Evolutionary conservation across 2,113 vertebrate species (phyloP).

Genomic region (Smithornis capensis): DNA sequence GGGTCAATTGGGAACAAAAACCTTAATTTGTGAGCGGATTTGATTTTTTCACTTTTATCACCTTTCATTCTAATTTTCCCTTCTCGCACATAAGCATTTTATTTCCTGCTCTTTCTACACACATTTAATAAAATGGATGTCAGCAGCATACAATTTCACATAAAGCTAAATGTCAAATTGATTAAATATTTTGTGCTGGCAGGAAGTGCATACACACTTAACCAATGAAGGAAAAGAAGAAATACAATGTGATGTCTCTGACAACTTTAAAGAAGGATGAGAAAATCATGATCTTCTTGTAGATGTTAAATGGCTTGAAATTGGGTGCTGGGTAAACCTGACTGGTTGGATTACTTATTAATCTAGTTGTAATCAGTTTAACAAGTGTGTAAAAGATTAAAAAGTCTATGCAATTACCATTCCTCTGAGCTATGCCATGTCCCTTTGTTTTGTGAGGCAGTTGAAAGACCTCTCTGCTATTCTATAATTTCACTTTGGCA

Average conservation of each 20-base stretch:
- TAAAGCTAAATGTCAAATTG: not conserved
- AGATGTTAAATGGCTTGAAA: not conserved
- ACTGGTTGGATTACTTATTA: not conserved
- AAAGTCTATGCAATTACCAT: not conserved
- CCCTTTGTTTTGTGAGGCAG: not conserved
- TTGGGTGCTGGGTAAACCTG: not conserved
- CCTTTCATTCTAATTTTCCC: not conserved
- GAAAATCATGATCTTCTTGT: not conserved
- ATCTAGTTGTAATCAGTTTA: not conserved
- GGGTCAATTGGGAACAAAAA: not conserved
- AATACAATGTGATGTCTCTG: not conserved
- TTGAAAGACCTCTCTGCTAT: not conserved
- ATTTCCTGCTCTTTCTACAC: not conserved
- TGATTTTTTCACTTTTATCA: not conserved
- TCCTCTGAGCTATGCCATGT: not conserved
- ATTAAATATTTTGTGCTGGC: not conserved
- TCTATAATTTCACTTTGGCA: not conserved
- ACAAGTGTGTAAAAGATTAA: not conserved
- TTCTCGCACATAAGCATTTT: not conserved
- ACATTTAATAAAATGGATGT: not conserved
- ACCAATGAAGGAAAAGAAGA: not conserved
- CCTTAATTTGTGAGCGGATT: not conserved
- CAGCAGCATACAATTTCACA: not conserved
- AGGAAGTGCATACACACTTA: not conserved
- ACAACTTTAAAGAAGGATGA: not conserved